Evolutionary conservation across 2,797 vertebrate genomes (phyloP).

Genomic region (Chaunax sp.): DNA sequence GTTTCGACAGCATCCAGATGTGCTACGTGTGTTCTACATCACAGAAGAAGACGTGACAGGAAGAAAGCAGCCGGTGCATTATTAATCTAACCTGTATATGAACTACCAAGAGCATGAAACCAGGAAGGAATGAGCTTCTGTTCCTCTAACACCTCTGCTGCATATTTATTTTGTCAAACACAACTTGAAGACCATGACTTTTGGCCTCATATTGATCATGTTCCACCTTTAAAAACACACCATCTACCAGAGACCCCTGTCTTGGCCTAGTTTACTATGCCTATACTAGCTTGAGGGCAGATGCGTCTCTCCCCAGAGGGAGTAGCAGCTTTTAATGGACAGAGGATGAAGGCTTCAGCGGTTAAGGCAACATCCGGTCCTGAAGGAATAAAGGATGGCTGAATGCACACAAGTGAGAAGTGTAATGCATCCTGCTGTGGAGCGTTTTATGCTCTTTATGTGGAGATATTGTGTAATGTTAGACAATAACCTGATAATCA

Average conservation of each 20-base stretch:
- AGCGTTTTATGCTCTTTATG: slow-evolving; percentile 7
- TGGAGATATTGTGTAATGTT: neutral
- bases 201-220: neutral
- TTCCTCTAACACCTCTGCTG: neutral
- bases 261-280: slow-evolving; percentile 66
- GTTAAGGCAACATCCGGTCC: slow-evolving; percentile 57
- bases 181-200: neutral
- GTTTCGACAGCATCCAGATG: slow-evolving; percentile 70
- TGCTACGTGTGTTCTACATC: slow-evolving; percentile 31
- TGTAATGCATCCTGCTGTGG: neutral
- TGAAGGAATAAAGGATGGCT: slow-evolving; percentile 7
- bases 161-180: neutral
- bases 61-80: slow-evolving; percentile 26
- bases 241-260: slow-evolving; percentile 22
- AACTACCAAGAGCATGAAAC: neutral
- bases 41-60: slow-evolving; percentile 12
- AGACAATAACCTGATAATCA: too few species aligned
- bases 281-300: slow-evolving; percentile 55
- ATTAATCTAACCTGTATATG: slow-evolving; percentile 4
- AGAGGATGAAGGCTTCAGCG: slow-evolving; percentile 37
- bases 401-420: slow-evolving; percentile 46
- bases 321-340: slow-evolving; percentile 66
- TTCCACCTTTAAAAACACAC: slow-evolving; percentile 7
- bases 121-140: neutral
- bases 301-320: slow-evolving; percentile 58